Evolutionary conservation across 2,888 invertebrate genomes (phyloP), one percentile per base, ranked within the genome.

Genomic region (Standfussiana lucernea): DNA sequence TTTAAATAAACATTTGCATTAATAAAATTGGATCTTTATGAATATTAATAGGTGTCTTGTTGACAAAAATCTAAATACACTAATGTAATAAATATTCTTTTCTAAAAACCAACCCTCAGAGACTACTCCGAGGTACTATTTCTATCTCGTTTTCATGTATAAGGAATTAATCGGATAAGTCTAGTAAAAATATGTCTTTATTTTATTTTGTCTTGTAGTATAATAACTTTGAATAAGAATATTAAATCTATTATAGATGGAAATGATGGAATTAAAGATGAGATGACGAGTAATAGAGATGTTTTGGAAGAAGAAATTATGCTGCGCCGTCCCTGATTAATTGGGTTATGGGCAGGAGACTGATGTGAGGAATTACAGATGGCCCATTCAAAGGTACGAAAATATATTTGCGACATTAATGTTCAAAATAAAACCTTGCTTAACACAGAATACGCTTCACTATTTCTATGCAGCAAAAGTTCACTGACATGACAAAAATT

Each of bases 401-500:
- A 59, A 50, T 15, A 11, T 0, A 3, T 24, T 50, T 5, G 18
- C 4, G 18, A 47, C 13, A 37, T 10, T 10, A 21, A 28, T 56
- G 1, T 53, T 45, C 13, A 13, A 40, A 47, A 32, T 32, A 15
- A 24, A 53, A 74, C 6, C 2, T n/a, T 56, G 13, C 4, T 37
- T 6, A 53, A 62, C 53, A 4, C 4, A 45, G 15, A 62, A 67
- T 45, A 15, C 21, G 18, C 24, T 21, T 40, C 21, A 42, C 15
- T 67, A 28, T 68, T 75, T 68, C 32, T 24, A 42, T 50, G 15
- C 35, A 35, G 37, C 3, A 18, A 50, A 61, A 35, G 37, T 62
- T 81, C 24, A 42, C n/a, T 42, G 28, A 32, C 47, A 47, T 18
- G 18, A 40, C 7, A 28, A 53, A 56, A 83, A 71, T 50, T 62